Percentiles rank a stretch among this genome's conserved stretches.
Evolutionary conservation across 2,797 vertebrate species (phyloP).

Genomic region (Alauda arvensis): DNA sequence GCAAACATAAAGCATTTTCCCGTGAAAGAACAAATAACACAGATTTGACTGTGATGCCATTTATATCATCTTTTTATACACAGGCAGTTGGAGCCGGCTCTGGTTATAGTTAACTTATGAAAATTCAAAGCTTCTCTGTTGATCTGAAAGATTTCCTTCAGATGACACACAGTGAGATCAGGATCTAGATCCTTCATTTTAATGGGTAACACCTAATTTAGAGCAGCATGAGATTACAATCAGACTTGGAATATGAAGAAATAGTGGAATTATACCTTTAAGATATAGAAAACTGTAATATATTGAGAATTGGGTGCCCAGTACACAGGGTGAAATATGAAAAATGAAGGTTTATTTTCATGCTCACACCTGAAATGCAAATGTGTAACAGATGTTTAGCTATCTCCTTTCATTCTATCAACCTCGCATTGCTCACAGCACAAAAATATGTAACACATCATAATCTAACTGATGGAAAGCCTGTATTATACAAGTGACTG

Average conservation of each 20-base stretch:
- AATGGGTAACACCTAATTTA: not conserved
- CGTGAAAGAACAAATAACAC: not conserved
- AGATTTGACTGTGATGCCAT: not conserved
- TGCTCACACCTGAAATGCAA: not conserved
- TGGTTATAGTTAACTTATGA: not conserved
- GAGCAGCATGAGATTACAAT: not conserved
- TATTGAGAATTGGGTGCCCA: not conserved
- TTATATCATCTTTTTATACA: not conserved
- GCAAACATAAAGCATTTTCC: not conserved
- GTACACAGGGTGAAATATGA: not conserved
- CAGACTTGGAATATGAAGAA: not conserved
- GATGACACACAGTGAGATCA: not conserved
- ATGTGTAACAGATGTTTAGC: conserved; percentile 14
- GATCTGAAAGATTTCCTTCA: not conserved
- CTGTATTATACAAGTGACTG: not conserved
- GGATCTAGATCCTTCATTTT: not conserved
- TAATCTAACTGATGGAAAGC: not conserved
- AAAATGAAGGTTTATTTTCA: conserved; percentile 30
- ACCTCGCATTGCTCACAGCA: not conserved
- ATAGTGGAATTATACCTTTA: not conserved
- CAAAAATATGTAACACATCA: not conserved
- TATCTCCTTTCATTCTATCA: not conserved
- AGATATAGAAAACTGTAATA: not conserved
- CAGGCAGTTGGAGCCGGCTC: not conserved
- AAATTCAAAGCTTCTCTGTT: not conserved